Conservation (phyloP, 1,140 invertebrate species). For the Philopotamus ludificatus region DNA sequence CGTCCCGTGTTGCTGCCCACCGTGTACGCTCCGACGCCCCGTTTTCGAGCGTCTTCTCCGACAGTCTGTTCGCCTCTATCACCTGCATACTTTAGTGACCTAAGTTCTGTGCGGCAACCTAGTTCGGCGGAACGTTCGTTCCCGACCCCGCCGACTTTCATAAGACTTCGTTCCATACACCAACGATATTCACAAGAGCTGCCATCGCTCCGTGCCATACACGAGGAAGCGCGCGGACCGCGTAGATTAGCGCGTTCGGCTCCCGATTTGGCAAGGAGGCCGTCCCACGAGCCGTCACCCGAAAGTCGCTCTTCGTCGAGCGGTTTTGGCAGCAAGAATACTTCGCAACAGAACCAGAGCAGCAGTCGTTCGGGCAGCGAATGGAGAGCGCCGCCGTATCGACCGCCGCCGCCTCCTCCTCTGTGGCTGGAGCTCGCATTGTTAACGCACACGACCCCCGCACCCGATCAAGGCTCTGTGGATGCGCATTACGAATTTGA, state of each 20-base stretch:
- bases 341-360: constrained; percentile 74
- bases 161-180: constrained; percentile 58
- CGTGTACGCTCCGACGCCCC: constrained; percentile 68
- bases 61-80: constrained; percentile 58
- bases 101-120: constrained; percentile 80
- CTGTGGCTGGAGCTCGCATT: constrained; percentile 45
- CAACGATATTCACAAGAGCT: constrained; percentile 72
- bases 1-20: constrained; percentile 55
- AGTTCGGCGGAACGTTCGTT: constrained; percentile 78
- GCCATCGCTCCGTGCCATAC: constrained; percentile 70
- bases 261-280: constrained; percentile 62
- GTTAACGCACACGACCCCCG: constrained; percentile 42
- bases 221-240: constrained; percentile 61
- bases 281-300: constrained; percentile 72
- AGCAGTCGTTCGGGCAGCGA: constrained; percentile 71
- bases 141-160: constrained; percentile 66
- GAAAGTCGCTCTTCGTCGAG: constrained; percentile 84
- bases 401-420: constrained; percentile 62
- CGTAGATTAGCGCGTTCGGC: constrained; percentile 49
- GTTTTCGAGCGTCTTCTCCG: constrained; percentile 57
- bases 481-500: constrained; percentile 96
- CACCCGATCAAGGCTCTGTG: constrained; percentile 76
- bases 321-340: constrained; percentile 89
- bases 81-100: constrained; percentile 74
- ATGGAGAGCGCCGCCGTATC: constrained; percentile 73